Evolutionary conservation across 2,888 invertebrate genomes (phyloP), one percentile per base, ranked within the genome.

Genomic region (Chrysotoxum bicinctum): DNA sequence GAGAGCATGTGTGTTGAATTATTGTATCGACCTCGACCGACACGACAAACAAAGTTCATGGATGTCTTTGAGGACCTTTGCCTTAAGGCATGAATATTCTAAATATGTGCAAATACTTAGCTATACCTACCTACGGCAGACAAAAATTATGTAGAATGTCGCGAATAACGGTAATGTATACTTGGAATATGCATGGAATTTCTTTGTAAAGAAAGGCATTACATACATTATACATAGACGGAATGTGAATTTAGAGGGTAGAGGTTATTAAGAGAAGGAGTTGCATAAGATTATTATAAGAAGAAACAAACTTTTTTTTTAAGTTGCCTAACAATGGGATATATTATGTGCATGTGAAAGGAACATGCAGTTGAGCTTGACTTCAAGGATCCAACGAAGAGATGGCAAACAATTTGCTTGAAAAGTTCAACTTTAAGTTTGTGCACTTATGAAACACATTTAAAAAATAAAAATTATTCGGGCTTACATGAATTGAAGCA

Each of bases 81-180:
- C 60, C 19, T 26, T 58, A 32, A 7, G 50, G 21, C 54, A 54
- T 74, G 52, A 68, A 74, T 80, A 74, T 69, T 74, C 74, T 62
- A 43, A 68, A 60, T 60, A 48, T 56, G 52, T 52, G 21, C 10
- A 19, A 6, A 23, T 14, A 37, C 4, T 0, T 9, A 40, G 26
- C 6, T 16, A 45, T 19, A 6, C 5, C 8, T 40, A 45, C 9
- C 1, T 10, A 16, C 10, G 8, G 62, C 21, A 40, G 10, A 30
- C 50, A 30, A 21, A 48, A 66, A 50, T 8, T 35, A 60, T 23
- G 66, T 21, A 30, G 21, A 73, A 73, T 73, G 19, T 50, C 60
- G 60, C 73, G 60, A 50, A 48, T 58, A 43, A 16, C 26, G 12
- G 43, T 30, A 30, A 12, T 62, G 30, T 32, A n/a, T 62, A 16